A percentile compares a stretch with the other conserved stretches of the same genome.
Evolutionary conservation across 2,113 vertebrate species (phyloP).

Genomic region (Cettia cetti): DNA sequence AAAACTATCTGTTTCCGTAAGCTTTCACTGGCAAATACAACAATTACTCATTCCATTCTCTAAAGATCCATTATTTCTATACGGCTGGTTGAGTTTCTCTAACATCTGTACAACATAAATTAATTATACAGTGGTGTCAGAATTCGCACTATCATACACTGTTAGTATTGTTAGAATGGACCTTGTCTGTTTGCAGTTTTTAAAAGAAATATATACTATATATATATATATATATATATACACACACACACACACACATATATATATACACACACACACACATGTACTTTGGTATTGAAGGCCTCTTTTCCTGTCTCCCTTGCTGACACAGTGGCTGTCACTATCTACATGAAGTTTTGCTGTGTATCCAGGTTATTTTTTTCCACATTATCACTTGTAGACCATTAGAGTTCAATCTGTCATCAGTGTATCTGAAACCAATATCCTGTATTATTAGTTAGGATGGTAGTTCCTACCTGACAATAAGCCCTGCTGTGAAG

Average conservation of each 20-base stretch:
- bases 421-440: slow-evolving; percentile 27
- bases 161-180: not conserved
- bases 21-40: not conserved
- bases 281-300: not conserved
- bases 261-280: not conserved
- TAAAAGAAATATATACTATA: not conserved
- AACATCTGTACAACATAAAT: slow-evolving; percentile 50
- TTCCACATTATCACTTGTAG: slow-evolving; percentile 30
- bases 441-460: not conserved
- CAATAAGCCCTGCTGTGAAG: not conserved
- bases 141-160: not conserved
- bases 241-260: no score
- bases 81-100: slow-evolving; percentile 33
- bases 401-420: slow-evolving; percentile 43
- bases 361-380: not conserved
- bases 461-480: not conserved
- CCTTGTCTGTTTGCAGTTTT: not conserved
- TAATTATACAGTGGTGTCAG: slow-evolving; percentile 18
- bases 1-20: slow-evolving; percentile 39
- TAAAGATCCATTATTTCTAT: slow-evolving; percentile 35
- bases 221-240: not conserved
- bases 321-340: not conserved
- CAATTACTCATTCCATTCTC: slow-evolving; percentile 27
- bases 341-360: not conserved
- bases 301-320: not conserved